Evolutionary conservation across 2,797 vertebrate species (phyloP).

Genomic region (Falco berigora): DNA sequence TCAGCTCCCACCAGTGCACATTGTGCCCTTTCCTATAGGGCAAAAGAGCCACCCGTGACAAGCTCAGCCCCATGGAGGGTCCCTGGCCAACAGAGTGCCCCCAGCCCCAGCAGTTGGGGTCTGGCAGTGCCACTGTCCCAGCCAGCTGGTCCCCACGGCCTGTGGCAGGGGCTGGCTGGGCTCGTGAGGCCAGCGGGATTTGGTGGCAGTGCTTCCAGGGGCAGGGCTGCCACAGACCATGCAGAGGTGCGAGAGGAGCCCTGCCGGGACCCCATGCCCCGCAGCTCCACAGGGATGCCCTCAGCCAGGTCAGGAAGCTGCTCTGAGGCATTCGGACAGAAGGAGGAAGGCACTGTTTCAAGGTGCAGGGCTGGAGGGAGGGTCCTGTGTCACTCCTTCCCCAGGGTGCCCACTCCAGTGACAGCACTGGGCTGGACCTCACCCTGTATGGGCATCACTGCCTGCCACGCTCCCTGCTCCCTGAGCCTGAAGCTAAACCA

Average conservation of each 20-base stretch:
- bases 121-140: accelerated
- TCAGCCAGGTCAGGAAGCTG: neutral
- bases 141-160: accelerated
- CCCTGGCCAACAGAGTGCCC: neutral
- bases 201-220: neutral
- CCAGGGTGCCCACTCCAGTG: neutral
- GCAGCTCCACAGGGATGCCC: neutral
- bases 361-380: neutral
- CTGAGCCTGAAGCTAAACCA: neutral
- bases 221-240: too few species aligned
- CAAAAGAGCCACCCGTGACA: accelerated
- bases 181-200: accelerated
- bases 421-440: neutral
- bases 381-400: neutral
- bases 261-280: too few species aligned
- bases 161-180: neutral
- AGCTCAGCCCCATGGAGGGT: neutral
- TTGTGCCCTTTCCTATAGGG: too few species aligned
- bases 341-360: accelerated
- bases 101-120: neutral
- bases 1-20: accelerated
- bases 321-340: neutral
- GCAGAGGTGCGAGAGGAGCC: neutral
- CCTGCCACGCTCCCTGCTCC: accelerated
- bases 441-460: accelerated